Conservation (phyloP, 1,140 invertebrate genomes). For the Drosophila obscura region DNA sequence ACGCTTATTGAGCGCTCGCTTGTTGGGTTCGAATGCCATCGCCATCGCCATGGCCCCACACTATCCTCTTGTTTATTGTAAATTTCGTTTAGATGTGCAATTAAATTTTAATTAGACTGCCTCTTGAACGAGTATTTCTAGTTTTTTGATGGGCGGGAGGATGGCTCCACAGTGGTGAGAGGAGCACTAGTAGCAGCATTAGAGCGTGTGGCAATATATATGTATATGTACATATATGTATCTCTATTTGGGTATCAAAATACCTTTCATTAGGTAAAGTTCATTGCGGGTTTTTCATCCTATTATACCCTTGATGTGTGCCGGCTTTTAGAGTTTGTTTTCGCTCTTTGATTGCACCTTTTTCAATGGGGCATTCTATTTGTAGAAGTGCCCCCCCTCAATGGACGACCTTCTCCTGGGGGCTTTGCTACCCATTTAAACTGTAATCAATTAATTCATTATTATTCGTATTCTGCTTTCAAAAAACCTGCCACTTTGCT, state of each 20-base stretch:
- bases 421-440: slow-evolving; percentile 51
- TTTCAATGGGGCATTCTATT: slow-evolving; percentile 32
- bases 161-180: not conserved
- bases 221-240: not conserved
- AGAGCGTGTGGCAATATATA: slow-evolving; percentile 25
- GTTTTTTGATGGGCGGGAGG: not conserved
- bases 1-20: slow-evolving; percentile 20
- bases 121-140: slow-evolving; percentile 42
- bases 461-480: slow-evolving; percentile 74
- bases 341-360: slow-evolving; percentile 12
- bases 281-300: slow-evolving; percentile 39
- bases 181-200: slow-evolving; percentile 1
- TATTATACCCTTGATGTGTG: slow-evolving; percentile 54
- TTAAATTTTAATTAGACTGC: slow-evolving; percentile 78
- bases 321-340: slow-evolving; percentile 34
- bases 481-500: slow-evolving; percentile 75
- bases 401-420: slow-evolving; percentile 2
- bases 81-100: slow-evolving; percentile 78
- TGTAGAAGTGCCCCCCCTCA: slow-evolving; percentile 3
- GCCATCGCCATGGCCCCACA: not conserved
- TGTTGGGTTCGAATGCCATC: slow-evolving; percentile 15
- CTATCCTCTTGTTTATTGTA: slow-evolving; percentile 64
- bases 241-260: slow-evolving; percentile 48
- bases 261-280: slow-evolving; percentile 58
- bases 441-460: slow-evolving; percentile 81